A percentile compares a stretch with the other conserved stretches of the same genome.
These are phyloP conservation scores for Diploscapter pachys DNA, from an alignment of 1,140 invertebrate genomes.

Conservation along the genomic window DNA sequence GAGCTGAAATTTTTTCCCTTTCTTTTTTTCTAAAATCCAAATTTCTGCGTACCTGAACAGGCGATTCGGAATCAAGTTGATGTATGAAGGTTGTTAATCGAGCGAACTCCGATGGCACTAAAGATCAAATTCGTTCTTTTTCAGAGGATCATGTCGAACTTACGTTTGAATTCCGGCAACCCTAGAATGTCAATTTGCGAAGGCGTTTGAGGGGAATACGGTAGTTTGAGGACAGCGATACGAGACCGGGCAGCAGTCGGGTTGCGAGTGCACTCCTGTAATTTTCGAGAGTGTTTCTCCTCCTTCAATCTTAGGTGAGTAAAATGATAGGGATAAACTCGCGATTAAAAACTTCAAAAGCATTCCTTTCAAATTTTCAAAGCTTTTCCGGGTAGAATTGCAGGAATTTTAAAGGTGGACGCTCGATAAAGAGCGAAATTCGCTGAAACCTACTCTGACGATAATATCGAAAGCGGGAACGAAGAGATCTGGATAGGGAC, in stretches of 20 bases:
- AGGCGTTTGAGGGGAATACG: conserved; percentile 12
- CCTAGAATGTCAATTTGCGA: conserved; percentile 18
- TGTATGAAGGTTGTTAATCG: conserved; percentile 15
- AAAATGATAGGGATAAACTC: background rate
- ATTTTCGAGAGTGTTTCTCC: background rate
- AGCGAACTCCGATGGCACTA: conserved; percentile 16
- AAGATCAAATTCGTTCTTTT: background rate
- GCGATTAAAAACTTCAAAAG: too few species aligned
- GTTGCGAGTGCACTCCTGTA: conserved; percentile 27
- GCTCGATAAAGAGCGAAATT: background rate
- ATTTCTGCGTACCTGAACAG: too few species aligned
- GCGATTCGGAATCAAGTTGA: background rate
- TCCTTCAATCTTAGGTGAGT: conserved; percentile 30
- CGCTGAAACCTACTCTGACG: conserved; percentile 25
- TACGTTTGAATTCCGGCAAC: conserved; percentile 9
- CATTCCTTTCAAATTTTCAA: too few species aligned
- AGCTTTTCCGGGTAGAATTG: too few species aligned
- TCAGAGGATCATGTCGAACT: background rate
- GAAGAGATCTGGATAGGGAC: conserved; percentile 52
- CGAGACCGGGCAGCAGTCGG: conserved; percentile 14
- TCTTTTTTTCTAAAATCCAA: too few species aligned
- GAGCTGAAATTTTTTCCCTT: too few species aligned
- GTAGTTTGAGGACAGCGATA: conserved; percentile 21
- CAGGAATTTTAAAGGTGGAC: too few species aligned
- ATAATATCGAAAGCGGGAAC: conserved; percentile 39